Conservation (phyloP, 2,888 invertebrate genomes). For the Endotricha flammealis region DNA sequence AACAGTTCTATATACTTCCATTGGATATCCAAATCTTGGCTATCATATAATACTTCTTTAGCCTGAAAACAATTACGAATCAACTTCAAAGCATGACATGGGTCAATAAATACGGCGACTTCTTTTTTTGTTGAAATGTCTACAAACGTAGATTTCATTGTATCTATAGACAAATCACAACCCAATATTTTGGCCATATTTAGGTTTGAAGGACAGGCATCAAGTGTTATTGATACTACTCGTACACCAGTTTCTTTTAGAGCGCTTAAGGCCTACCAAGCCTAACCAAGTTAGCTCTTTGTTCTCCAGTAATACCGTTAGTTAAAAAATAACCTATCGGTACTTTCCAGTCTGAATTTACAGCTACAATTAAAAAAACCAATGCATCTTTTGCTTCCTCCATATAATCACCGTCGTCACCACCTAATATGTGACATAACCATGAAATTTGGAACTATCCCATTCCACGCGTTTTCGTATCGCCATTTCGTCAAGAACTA, state of each 20-base stretch:
- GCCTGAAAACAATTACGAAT: neutral
- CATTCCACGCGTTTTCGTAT: slow-evolving; percentile 1
- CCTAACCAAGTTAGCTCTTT: too few relatives aligned
- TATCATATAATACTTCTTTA: neutral
- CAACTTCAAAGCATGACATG: neutral
- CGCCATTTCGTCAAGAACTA: slow-evolving; percentile 1
- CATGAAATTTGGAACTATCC: too few relatives aligned
- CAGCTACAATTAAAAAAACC: neutral
- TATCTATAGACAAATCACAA: neutral
- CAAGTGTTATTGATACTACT: neutral
- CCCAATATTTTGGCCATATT: neutral
- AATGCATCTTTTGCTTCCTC: slow-evolving; percentile 1
- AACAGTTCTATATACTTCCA: neutral
- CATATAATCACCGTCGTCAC: neutral
- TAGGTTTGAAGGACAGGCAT: neutral
- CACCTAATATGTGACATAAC: neutral
- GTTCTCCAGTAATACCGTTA: too few relatives aligned
- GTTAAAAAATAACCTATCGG: too few relatives aligned
- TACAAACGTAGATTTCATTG: neutral
- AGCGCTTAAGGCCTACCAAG: too few relatives aligned
- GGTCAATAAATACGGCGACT: neutral
- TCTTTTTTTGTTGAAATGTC: neutral
- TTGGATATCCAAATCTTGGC: neutral
- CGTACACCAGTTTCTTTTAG: neutral
- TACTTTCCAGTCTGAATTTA: too few relatives aligned